Evolutionary conservation across 2,113 vertebrate genomes (phyloP).

Genomic region (Spea bombifrons): DNA sequence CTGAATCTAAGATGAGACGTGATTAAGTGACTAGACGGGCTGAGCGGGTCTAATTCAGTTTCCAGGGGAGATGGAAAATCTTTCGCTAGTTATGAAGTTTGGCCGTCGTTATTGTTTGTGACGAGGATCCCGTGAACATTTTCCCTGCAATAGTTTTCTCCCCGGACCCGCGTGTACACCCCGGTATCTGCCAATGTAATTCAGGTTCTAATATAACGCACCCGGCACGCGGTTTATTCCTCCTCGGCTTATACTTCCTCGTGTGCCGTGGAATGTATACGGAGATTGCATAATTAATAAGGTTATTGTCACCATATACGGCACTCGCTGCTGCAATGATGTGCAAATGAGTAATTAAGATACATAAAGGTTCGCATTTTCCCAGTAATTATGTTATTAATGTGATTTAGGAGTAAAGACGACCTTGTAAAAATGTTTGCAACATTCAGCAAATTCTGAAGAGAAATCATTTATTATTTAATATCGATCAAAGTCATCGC

Average conservation of each 20-base stretch:
- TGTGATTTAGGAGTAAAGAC: slow-evolving; percentile 25
- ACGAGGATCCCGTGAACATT: too few relatives aligned
- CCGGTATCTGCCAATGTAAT: too few relatives aligned
- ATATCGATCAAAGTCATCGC: background rate
- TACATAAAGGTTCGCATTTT: slow-evolving; percentile 31
- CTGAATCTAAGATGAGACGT: too few relatives aligned
- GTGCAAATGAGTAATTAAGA: slow-evolving; percentile 37
- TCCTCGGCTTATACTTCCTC: background rate
- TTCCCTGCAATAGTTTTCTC: too few relatives aligned
- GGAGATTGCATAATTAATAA: slow-evolving; percentile 30
- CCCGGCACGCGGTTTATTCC: too few relatives aligned
- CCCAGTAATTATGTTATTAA: slow-evolving; percentile 35
- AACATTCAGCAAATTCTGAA: background rate
- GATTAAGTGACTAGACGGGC: too few relatives aligned
- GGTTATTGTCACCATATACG: slow-evolving; percentile 37
- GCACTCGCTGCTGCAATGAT: slow-evolving; percentile 23
- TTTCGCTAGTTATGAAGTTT: too few relatives aligned
- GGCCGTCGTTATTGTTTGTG: too few relatives aligned
- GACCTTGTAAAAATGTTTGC: slow-evolving; percentile 35
- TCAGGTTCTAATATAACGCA: too few relatives aligned
- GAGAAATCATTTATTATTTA: background rate
- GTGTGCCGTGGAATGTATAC: background rate
- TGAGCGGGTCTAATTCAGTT: too few relatives aligned
- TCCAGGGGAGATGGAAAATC: too few relatives aligned
- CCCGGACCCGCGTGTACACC: too few relatives aligned